A percentile compares a stretch with the other conserved stretches of the same genome.
These are phyloP conservation scores for Acholoe squamosa DNA, from an alignment of 2,888 invertebrate genomes.

Conservation along the genomic window DNA sequence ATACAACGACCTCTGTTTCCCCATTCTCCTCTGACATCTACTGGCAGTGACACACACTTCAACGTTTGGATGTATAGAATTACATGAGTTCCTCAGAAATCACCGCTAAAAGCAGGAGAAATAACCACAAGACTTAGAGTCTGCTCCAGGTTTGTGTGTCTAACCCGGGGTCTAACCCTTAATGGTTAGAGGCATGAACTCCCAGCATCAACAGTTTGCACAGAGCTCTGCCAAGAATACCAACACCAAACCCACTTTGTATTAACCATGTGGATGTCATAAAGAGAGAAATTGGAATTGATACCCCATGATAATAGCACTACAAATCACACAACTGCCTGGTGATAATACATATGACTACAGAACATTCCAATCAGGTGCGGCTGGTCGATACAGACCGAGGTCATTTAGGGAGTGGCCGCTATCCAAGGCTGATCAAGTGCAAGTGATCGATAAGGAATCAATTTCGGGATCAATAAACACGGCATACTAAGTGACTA, in stretches of 20 bases:
- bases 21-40: no score
- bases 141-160: background rate
- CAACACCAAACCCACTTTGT: background rate
- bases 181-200: background rate
- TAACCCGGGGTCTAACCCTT: background rate
- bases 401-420: background rate
- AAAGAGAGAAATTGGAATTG: background rate
- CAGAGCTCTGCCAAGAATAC: background rate
- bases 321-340: background rate
- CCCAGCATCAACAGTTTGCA: background rate
- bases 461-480: background rate
- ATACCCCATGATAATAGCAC: background rate
- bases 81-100: background rate
- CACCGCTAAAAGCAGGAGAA: slow-evolving; percentile 2
- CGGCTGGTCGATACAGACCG: background rate
- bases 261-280: background rate
- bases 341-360: background rate
- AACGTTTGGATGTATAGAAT: no score
- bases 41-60: no score
- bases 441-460: background rate
- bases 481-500: background rate
- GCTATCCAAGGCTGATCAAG: background rate
- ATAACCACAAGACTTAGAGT: background rate
- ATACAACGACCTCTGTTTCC: no score
- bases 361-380: slow-evolving; percentile 3